Percentiles rank a stretch among this genome's conserved stretches.
These are phyloP conservation scores for Picus viridis DNA, from an alignment of 2,797 vertebrate species.

Conservation along the genomic window DNA sequence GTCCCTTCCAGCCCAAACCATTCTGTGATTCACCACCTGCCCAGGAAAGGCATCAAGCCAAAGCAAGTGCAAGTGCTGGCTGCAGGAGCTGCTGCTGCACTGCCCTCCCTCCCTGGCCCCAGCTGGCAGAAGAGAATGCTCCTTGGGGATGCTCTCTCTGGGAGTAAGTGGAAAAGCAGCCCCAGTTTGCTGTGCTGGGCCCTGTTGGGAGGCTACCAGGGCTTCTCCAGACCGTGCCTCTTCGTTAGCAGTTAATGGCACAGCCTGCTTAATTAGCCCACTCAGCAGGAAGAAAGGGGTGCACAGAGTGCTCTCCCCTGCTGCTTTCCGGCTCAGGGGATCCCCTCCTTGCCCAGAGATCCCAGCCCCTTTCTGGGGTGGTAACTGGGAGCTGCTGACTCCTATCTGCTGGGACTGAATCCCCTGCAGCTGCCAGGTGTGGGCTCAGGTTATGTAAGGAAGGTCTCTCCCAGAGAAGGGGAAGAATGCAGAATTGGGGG, in stretches of 20 bases:
- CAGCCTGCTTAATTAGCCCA: background rate
- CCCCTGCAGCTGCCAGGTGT: background rate
- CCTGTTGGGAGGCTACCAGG: fast-evolving
- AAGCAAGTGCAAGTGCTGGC: background rate
- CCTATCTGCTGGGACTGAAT: background rate
- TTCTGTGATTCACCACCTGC: background rate
- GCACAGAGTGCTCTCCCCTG: too few species aligned
- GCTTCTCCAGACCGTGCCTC: fast-evolving
- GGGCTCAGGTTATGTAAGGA: background rate
- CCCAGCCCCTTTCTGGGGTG: background rate
- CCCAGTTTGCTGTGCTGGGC: fast-evolving
- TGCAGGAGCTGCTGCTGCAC: fast-evolving
- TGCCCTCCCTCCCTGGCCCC: background rate
- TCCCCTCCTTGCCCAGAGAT: background rate
- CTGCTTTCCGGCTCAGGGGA: background rate
- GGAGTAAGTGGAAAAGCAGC: background rate
- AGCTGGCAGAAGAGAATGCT: background rate
- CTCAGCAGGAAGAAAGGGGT: background rate
- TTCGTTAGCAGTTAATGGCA: background rate
- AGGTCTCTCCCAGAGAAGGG: fast-evolving
- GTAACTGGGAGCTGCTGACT: background rate
- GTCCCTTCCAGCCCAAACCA: too few species aligned
- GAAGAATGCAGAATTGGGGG: background rate
- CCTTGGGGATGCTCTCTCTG: background rate
- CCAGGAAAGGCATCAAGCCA: fast-evolving